Evolutionary conservation across 2,797 vertebrate genomes (phyloP).

Genomic region (Acropternis orthonyx): DNA sequence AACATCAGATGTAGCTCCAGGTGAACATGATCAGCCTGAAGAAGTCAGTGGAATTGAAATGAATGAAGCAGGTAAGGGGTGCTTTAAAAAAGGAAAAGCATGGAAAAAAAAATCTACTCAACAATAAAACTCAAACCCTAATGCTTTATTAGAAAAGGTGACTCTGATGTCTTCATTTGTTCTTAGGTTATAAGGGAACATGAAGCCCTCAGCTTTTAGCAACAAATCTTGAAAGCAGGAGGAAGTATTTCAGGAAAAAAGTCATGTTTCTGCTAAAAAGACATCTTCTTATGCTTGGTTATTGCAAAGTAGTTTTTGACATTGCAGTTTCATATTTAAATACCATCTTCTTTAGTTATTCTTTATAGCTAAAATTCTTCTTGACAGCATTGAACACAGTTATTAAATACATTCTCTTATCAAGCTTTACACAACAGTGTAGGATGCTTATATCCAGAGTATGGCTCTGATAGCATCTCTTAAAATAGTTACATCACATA

Average conservation of each 20-base stretch:
- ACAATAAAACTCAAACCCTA: background rate
- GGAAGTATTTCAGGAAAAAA: background rate
- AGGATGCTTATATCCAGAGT: background rate
- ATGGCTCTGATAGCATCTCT: background rate
- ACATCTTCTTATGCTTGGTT: background rate
- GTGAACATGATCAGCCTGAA: conserved; percentile 39
- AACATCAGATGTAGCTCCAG: background rate
- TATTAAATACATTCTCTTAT: background rate
- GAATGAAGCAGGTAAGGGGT: conserved; percentile 66
- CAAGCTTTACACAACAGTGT: background rate
- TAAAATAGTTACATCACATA: background rate
- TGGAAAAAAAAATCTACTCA: fast-evolving
- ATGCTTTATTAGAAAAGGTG: background rate
- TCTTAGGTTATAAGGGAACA: background rate
- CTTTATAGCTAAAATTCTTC: background rate
- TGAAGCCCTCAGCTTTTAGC: background rate
- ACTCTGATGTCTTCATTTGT: background rate
- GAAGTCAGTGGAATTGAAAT: conserved; percentile 43
- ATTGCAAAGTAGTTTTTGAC: background rate
- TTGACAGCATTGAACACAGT: background rate
- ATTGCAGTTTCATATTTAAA: background rate
- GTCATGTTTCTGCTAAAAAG: background rate
- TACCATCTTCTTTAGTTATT: background rate
- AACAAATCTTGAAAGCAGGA: background rate
- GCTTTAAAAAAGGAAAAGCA: background rate